A percentile compares a stretch with the other conserved stretches of the same genome.
Evolutionary conservation across 35 echinoderm and acorn worm genomes (phyloP).

Genomic region (Stichopus chloronotus): DNA sequence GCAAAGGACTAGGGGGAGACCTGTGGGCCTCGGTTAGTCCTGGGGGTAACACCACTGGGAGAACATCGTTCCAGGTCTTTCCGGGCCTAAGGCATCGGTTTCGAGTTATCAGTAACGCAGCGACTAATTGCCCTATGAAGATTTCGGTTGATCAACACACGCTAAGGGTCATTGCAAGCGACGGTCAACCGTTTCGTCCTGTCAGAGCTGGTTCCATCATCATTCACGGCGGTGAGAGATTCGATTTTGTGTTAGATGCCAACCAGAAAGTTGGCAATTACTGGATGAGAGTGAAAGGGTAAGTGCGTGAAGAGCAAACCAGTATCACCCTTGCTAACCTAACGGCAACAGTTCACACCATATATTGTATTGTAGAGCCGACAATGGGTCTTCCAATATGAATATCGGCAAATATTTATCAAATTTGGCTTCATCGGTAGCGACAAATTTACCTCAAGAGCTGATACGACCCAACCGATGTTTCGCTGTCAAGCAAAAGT

Average conservation of each 20-base stretch:
- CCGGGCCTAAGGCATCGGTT: conserved; percentile 67
- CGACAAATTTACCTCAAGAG: too few species aligned
- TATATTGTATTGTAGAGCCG: too few species aligned
- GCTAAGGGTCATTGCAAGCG: conserved; percentile 83
- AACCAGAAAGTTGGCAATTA: conserved; percentile 64
- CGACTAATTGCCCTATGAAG: conserved; percentile 72
- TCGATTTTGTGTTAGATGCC: conserved; percentile 62
- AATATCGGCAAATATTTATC: too few species aligned
- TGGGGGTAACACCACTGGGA: background rate
- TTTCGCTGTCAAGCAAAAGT: too few species aligned
- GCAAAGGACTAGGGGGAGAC: conserved; percentile 61
- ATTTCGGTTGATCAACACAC: conserved; percentile 78
- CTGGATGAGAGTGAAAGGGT: conserved; percentile 79
- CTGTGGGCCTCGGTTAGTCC: background rate
- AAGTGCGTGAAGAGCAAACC: background rate
- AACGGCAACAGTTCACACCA: too few species aligned
- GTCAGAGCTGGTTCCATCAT: conserved; percentile 56
- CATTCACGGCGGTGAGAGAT: conserved; percentile 80
- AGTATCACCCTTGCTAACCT: too few species aligned
- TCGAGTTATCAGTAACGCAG: conserved; percentile 80
- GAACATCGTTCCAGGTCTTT: background rate
- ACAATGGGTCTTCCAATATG: too few species aligned
- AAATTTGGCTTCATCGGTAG: too few species aligned
- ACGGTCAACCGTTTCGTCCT: conserved; percentile 68
- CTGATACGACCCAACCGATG: too few species aligned